Evolutionary conservation across 2,888 invertebrate species (phyloP), one percentile per base, ranked within the genome.

Genomic region (Aradus depressus): DNA sequence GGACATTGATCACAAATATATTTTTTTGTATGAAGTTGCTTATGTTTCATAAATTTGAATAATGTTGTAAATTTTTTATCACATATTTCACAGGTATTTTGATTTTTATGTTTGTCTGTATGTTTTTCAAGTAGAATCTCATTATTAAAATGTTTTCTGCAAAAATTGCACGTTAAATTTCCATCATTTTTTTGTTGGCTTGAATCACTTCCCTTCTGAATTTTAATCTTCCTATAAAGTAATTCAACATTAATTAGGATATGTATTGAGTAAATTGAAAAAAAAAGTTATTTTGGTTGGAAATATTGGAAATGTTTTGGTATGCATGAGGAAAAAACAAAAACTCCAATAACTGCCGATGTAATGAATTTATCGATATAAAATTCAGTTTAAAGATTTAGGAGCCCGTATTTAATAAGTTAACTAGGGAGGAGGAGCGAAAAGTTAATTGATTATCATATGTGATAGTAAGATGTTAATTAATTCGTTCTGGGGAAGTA

Each of bases 1-100:
- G 39, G 34, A 34, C 56, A 56, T n/a, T 44, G 26, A 34, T 52
- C 41, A 44, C 56, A 56, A 12, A 23, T 21, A 26, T 52, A 50
- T 16, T 50, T 50, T n/a, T 44, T 35, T 18, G 12, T 26, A 44
- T 51, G 51, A 4, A 5, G 32, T 6, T 22, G n/a, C 3, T 18
- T 22, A 18, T 44, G 44, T n/a, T 31, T 23, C n/a, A 18, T n/a
- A 35, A 44, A 44, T 34, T 44, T 34, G 10, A 22, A 23, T 3
- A 34, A 16, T 35, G 18, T 44, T 31, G 28, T 1, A 10, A 39
- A 41, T 32, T 49, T 49, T 31, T 39, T 49, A 6, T 18, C 25
- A 31, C 38, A 49, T 8, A 49, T 28, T 38, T 48, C 48, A 31
- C 38, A 49, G 21, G 34, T 22, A 16, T 16, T 39, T 19, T 39